Conservation (phyloP, 2,797 vertebrate species). For the Paramormyrops hopkinsi region DNA sequence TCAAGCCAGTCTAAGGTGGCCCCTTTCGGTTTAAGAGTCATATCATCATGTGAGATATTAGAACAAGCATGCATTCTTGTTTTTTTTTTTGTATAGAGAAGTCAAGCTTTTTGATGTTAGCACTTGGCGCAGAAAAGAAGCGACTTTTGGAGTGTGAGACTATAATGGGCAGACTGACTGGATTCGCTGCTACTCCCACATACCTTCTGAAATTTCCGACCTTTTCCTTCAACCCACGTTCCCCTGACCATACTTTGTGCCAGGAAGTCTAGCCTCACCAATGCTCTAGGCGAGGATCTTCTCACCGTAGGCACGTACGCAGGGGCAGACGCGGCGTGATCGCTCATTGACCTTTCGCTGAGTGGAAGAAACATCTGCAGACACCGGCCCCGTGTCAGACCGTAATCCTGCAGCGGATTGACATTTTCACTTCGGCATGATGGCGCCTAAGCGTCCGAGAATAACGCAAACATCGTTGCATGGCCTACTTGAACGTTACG, state of each 20-base stretch:
- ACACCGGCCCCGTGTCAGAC: background rate
- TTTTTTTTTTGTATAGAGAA: background rate
- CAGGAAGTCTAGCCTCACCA: constrained; percentile 8
- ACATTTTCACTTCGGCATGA: background rate
- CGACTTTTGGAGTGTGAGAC: background rate
- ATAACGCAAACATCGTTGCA: background rate
- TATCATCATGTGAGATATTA: background rate
- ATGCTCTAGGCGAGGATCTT: background rate
- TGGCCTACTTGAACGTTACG: background rate
- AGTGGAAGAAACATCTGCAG: background rate
- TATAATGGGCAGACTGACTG: constrained; percentile 1
- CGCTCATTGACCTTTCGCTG: background rate
- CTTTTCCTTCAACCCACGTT: constrained; percentile 3
- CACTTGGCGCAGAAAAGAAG: background rate
- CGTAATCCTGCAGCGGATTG: background rate
- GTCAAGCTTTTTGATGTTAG: background rate
- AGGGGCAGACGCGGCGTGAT: background rate
- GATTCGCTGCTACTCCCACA: background rate
- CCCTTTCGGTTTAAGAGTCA: background rate
- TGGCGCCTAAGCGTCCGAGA: background rate
- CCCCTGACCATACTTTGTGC: background rate
- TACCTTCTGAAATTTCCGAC: background rate
- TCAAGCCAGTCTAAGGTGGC: background rate
- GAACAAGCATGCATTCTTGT: background rate
- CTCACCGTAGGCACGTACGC: background rate